Percentiles rank a stretch among this genome's conserved stretches.
Conservation (phyloP, 2,113 vertebrate genomes). For the Zosterops japonicus region DNA sequence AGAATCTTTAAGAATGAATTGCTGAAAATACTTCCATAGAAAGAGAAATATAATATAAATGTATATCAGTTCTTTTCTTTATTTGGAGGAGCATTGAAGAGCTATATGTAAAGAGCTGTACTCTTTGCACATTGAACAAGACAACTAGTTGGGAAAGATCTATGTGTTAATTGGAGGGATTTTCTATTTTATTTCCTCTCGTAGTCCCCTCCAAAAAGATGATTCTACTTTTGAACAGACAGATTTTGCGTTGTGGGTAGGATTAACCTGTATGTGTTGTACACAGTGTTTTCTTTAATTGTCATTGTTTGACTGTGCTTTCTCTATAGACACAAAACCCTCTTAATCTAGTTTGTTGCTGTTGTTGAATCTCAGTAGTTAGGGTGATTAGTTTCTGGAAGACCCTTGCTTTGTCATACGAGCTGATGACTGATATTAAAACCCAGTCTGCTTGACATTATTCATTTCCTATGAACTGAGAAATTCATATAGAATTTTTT, state of each 20-base stretch:
- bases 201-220: rapidly evolving
- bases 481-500: not conserved
- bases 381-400: not conserved
- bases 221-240: not conserved
- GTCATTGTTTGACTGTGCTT: not conserved
- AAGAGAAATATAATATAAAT: not conserved
- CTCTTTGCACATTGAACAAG: not conserved
- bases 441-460: not conserved
- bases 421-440: not conserved
- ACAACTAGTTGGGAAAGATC: not conserved
- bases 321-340: not conserved
- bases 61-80: not conserved
- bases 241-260: not conserved
- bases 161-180: not conserved
- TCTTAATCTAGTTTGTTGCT: not conserved
- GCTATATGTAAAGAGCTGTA: not conserved
- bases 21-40: not conserved
- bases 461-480: not conserved
- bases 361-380: not conserved
- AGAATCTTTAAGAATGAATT: not conserved
- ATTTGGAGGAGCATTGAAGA: not conserved
- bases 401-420: not conserved
- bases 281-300: not conserved
- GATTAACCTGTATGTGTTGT: not conserved
- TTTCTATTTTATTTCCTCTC: not conserved